A percentile compares a stretch with the other conserved stretches of the same genome.
These are phyloP conservation scores for Poecile atricapillus DNA, from an alignment of 2,113 vertebrate genomes.

Conservation along the genomic window DNA sequence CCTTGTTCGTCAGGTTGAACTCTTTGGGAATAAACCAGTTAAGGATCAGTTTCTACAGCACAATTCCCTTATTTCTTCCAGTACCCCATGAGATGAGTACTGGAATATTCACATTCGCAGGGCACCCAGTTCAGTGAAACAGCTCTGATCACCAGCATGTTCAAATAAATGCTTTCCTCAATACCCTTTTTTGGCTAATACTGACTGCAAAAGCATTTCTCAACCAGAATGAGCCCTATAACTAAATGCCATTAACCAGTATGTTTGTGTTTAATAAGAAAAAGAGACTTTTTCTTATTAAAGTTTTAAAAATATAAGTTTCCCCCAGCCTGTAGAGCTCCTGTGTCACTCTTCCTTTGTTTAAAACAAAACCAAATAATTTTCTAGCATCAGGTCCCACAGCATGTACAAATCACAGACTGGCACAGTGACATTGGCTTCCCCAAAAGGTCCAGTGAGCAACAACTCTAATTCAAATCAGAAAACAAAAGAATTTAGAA, in stretches of 20 bases:
- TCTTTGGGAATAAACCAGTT: not conserved
- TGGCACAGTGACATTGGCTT: not conserved
- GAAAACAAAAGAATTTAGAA: not conserved
- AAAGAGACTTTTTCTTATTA: not conserved
- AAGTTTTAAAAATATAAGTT: not conserved
- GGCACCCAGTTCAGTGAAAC: not conserved
- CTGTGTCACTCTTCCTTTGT: not conserved
- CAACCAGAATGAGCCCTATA: not conserved
- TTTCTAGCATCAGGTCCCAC: not conserved
- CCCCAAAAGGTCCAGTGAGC: not conserved
- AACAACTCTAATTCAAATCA: not conserved
- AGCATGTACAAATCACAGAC: not conserved
- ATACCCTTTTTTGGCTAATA: not conserved
- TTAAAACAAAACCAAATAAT: not conserved
- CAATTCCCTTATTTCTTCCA: not conserved
- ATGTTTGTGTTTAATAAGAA: not conserved
- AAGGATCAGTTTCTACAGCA: not conserved
- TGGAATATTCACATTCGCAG: not conserved
- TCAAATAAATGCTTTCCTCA: not conserved
- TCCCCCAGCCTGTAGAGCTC: not conserved
- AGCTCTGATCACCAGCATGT: not conserved
- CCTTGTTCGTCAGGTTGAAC: not conserved
- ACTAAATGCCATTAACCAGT: not conserved
- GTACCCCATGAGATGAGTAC: rapidly evolving
- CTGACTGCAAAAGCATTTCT: not conserved